phyloP scores from a whole-genome alignment of 2,797 vertebrate species.

The Sebastiscus tertius region DNA sequence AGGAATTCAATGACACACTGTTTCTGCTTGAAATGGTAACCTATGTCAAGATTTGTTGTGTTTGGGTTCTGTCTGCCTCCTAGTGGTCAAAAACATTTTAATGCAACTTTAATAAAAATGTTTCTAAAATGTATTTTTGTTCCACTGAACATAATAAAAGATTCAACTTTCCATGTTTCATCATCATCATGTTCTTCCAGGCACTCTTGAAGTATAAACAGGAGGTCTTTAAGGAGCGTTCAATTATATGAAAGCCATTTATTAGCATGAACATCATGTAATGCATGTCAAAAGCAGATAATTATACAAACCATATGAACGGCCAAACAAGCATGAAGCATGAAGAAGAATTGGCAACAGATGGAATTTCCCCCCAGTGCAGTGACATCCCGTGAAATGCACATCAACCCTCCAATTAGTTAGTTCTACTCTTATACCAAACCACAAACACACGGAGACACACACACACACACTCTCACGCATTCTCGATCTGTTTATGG shows the following conservation, averaged over 20 bases:
- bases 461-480: slow-evolving; percentile 3
- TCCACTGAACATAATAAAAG: not conserved
- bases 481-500: slow-evolving; percentile 56
- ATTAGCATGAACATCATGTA: slow-evolving; percentile 41
- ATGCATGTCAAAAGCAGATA: slow-evolving; percentile 44
- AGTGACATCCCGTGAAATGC: slow-evolving; percentile 59
- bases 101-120: not conserved
- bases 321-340: slow-evolving; percentile 68
- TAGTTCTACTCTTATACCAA: slow-evolving; percentile 24
- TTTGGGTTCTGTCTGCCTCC: not conserved
- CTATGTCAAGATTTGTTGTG: not conserved
- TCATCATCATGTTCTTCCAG: not conserved
- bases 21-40: not conserved
- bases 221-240: not conserved
- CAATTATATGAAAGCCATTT: not conserved
- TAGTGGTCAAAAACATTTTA: not conserved
- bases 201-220: not conserved
- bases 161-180: not conserved
- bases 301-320: slow-evolving; percentile 53
- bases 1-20: not conserved
- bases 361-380: slow-evolving; percentile 69
- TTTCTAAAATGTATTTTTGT: not conserved
- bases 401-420: slow-evolving; percentile 70
- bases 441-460: slow-evolving; percentile 22
- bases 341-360: slow-evolving; percentile 68